These are phyloP conservation scores for Mythimna impura DNA, from an alignment of 2,888 invertebrate species.

Conservation along the genomic window DNA sequence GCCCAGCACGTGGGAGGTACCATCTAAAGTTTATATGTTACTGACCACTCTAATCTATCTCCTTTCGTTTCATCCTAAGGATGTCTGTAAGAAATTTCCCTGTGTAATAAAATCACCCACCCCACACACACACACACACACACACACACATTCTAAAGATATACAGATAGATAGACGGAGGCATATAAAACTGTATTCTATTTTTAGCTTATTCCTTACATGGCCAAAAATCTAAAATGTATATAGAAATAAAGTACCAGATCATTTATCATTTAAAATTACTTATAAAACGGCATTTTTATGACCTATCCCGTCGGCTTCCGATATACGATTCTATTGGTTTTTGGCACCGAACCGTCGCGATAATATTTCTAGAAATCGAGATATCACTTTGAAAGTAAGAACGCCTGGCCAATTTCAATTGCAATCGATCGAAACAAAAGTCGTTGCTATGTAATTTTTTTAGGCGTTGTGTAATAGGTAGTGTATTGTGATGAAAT, in stretches of 20 bases:
- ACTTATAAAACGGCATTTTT: conserved; percentile 53
- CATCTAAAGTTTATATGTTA: too few species aligned
- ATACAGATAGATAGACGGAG: too few species aligned
- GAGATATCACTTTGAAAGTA: conserved; percentile 23
- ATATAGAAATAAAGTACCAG: conserved; percentile 26
- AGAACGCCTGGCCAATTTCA: conserved; percentile 44
- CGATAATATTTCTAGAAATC: conserved; percentile 23
- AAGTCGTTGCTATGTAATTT: conserved; percentile 33
- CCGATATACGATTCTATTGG: conserved; percentile 48
- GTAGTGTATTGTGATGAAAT: not conserved
- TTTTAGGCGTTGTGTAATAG: conserved; percentile 25
- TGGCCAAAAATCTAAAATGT: conserved; percentile 15
- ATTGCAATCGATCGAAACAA: conserved; percentile 24
- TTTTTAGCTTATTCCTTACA: not conserved
- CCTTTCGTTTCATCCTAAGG: too few species aligned
- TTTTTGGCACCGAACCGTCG: conserved; percentile 47
- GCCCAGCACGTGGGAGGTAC: too few species aligned
- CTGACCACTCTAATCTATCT: too few species aligned
- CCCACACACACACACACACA: too few species aligned
- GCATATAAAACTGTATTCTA: not conserved
- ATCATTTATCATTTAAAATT: conserved; percentile 54
- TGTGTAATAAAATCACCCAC: too few species aligned
- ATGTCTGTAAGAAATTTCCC: too few species aligned
- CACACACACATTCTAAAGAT: too few species aligned
- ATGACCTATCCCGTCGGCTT: conserved; percentile 32